A percentile compares a stretch with the other conserved stretches of the same genome.
phyloP scores from a whole-genome alignment of 2,797 vertebrate genomes.

The Ibycter americanus region DNA sequence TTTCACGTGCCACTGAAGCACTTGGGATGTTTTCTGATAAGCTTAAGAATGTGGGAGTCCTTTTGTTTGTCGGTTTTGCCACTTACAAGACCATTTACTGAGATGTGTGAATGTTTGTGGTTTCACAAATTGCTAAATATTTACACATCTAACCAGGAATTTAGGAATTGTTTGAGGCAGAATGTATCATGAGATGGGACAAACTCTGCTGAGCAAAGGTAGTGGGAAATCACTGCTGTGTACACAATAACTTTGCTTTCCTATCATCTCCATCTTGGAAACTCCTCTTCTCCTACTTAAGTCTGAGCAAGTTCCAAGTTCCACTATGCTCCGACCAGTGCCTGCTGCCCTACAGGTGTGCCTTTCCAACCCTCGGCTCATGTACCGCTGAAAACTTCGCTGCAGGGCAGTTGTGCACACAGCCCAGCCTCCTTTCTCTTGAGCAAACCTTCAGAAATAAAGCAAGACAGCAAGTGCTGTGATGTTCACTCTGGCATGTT shows the following conservation, averaged over 20 bases:
- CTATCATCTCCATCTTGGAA: neutral
- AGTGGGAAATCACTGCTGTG: neutral
- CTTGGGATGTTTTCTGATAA: neutral
- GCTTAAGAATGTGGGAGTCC: neutral
- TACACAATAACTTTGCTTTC: neutral
- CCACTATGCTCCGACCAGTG: neutral
- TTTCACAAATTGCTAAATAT: slow-evolving; percentile 1
- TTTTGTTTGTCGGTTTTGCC: slow-evolving; percentile 16
- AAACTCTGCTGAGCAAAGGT: neutral
- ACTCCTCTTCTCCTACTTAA: neutral
- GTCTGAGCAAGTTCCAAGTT: neutral
- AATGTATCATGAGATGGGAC: neutral
- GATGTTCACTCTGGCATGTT: neutral
- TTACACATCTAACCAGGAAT: neutral
- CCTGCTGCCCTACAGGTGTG: neutral
- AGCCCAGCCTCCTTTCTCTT: neutral
- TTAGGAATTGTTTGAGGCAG: neutral
- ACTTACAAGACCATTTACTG: neutral
- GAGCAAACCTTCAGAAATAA: neutral
- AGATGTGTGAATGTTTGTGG: neutral
- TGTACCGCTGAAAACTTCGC: neutral
- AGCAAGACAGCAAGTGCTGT: neutral
- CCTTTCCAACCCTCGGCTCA: neutral
- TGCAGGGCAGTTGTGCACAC: neutral
- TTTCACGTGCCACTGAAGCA: neutral